Percentiles rank a stretch among this genome's conserved stretches.
Evolutionary conservation across 2,113 vertebrate species (phyloP).

Genomic region (Phaethon lepturus): DNA sequence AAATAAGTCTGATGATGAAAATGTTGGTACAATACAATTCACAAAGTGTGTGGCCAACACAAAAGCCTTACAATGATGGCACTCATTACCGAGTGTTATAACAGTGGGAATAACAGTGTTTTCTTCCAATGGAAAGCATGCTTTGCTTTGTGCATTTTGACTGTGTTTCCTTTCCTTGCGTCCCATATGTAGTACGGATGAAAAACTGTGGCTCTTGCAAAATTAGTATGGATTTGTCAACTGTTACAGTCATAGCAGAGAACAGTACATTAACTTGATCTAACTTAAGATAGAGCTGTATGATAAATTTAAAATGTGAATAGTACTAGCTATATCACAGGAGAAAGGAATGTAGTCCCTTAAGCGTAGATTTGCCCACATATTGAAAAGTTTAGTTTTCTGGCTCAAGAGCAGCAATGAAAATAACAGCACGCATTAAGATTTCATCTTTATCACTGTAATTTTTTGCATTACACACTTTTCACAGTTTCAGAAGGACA

Average conservation of each 20-base stretch:
- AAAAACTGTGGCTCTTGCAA: background rate
- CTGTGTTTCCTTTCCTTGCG: background rate
- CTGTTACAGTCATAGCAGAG: background rate
- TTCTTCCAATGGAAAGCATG: background rate
- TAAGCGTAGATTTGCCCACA: background rate
- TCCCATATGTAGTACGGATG: background rate
- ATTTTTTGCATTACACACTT: background rate
- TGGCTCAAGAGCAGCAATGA: background rate
- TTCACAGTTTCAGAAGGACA: background rate
- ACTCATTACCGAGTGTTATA: rapidly evolving
- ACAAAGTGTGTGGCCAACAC: background rate
- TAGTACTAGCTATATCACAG: background rate
- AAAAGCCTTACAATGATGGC: background rate
- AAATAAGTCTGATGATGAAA: background rate
- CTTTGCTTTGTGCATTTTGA: background rate
- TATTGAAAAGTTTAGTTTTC: background rate
- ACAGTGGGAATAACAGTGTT: background rate
- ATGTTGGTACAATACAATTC: background rate
- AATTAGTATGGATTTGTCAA: background rate
- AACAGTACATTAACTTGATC: background rate
- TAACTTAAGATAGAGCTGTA: background rate
- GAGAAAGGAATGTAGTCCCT: background rate
- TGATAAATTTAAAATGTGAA: background rate
- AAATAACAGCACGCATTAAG: background rate
- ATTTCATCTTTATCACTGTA: background rate